A percentile compares a stretch with the other conserved stretches of the same genome.
Evolutionary conservation across 2,797 vertebrate genomes (phyloP).

Genomic region (Chaetophractus vellerosus): DNA sequence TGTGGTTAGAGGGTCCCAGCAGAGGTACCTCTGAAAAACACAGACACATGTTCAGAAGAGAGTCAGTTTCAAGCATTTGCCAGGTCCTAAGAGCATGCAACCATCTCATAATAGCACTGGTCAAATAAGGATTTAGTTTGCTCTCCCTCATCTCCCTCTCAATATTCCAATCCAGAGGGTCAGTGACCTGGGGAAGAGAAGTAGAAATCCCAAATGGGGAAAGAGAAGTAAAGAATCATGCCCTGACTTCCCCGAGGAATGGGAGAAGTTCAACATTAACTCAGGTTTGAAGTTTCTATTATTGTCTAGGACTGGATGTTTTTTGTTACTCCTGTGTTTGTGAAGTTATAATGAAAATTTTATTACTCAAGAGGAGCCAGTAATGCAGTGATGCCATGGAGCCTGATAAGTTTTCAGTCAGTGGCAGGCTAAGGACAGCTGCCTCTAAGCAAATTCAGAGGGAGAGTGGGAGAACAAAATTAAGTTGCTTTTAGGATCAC

Average conservation of each 20-base stretch:
- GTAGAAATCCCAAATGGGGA: neutral
- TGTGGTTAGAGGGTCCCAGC: neutral
- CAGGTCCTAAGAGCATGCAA: neutral
- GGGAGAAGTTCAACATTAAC: neutral
- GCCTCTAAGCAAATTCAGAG: constrained; percentile 10
- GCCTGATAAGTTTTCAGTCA: neutral
- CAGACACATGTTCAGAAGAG: neutral
- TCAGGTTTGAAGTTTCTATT: neutral
- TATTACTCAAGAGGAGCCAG: neutral
- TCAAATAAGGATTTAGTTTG: neutral
- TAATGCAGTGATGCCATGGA: neutral
- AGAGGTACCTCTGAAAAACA: neutral
- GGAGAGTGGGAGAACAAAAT: neutral
- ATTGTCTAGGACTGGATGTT: neutral
- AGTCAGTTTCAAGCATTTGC: neutral
- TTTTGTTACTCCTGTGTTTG: neutral
- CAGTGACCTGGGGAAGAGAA: neutral
- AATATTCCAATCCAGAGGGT: neutral
- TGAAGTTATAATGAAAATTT: neutral
- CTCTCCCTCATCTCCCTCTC: neutral
- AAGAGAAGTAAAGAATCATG: neutral
- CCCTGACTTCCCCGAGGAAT: neutral
- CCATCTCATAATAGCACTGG: neutral
- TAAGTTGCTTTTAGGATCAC: neutral
- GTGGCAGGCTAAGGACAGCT: neutral